These are phyloP conservation scores for Dipus sagitta DNA, from an alignment of 2,797 vertebrate genomes.

Conservation along the genomic window DNA sequence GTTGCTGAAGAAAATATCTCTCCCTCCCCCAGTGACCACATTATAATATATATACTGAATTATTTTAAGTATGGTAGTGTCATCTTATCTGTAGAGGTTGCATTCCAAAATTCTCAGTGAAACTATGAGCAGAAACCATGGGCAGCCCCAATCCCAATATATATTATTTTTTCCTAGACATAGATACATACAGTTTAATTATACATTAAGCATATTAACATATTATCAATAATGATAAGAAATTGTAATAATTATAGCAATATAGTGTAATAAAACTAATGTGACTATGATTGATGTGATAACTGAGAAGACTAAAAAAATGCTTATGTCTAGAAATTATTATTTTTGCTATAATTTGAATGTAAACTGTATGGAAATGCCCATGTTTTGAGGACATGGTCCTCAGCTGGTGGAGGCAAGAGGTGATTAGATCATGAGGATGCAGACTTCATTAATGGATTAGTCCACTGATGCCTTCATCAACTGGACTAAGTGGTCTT, in stretches of 20 bases:
- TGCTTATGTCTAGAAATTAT: slow-evolving; percentile 20
- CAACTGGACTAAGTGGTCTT: not conserved
- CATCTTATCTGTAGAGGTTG: not conserved
- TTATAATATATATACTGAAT: too few relatives aligned
- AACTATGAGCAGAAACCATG: not conserved
- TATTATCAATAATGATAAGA: not conserved
- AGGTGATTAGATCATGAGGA: not conserved
- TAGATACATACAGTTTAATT: not conserved
- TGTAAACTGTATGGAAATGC: not conserved
- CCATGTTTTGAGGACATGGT: not conserved
- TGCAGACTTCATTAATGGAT: not conserved
- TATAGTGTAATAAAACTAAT: not conserved
- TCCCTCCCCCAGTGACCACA: too few relatives aligned
- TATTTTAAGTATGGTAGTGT: not conserved
- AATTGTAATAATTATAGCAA: not conserved
- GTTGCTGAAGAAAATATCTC: too few relatives aligned
- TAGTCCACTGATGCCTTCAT: not conserved
- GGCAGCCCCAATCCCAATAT: not conserved
- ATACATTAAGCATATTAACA: not conserved
- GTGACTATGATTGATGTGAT: not conserved
- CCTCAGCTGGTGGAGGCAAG: not conserved
- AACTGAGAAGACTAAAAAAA: not conserved
- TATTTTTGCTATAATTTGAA: not conserved
- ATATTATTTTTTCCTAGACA: not conserved
- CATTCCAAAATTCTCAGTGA: not conserved